Percentiles rank a stretch among this genome's conserved stretches.
phyloP scores from a whole-genome alignment of 2,888 invertebrate genomes.

The Alentia gelatinosa region DNA sequence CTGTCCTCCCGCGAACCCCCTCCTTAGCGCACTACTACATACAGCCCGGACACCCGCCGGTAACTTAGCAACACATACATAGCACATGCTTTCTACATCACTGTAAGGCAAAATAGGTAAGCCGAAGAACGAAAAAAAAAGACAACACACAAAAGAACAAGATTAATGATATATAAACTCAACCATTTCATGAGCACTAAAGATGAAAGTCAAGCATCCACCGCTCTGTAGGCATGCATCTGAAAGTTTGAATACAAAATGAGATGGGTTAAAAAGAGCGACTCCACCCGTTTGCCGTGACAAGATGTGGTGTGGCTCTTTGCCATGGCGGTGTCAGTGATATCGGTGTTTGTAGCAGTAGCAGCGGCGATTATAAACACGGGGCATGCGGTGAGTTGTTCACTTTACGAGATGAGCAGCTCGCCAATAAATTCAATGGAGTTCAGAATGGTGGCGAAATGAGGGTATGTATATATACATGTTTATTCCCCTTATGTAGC shows the following conservation, averaged over 20 bases:
- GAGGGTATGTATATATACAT: too few species aligned
- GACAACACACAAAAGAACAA: neutral
- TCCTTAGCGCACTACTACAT: neutral
- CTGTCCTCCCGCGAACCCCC: neutral
- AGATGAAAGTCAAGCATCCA: neutral
- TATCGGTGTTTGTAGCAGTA: neutral
- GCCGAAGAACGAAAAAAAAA: neutral
- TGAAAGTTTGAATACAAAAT: neutral
- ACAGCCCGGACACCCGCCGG: neutral
- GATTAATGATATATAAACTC: neutral
- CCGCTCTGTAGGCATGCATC: slow-evolving; percentile 29
- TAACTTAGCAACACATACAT: neutral
- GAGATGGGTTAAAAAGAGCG: neutral
- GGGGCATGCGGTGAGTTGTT: neutral
- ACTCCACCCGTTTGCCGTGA: neutral
- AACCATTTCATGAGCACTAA: neutral
- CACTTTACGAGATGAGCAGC: too few species aligned
- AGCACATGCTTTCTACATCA: neutral
- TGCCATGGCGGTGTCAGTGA: neutral
- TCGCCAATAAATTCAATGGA: too few species aligned
- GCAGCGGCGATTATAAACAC: neutral
- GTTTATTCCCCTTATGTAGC: too few species aligned
- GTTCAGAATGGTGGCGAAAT: too few species aligned
- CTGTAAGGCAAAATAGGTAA: slow-evolving; percentile 22
- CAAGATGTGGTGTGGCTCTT: neutral